Percentiles rank a stretch among this genome's conserved stretches.
Conservation (phyloP, 2,888 invertebrate species). For the Nomada flava region DNA sequence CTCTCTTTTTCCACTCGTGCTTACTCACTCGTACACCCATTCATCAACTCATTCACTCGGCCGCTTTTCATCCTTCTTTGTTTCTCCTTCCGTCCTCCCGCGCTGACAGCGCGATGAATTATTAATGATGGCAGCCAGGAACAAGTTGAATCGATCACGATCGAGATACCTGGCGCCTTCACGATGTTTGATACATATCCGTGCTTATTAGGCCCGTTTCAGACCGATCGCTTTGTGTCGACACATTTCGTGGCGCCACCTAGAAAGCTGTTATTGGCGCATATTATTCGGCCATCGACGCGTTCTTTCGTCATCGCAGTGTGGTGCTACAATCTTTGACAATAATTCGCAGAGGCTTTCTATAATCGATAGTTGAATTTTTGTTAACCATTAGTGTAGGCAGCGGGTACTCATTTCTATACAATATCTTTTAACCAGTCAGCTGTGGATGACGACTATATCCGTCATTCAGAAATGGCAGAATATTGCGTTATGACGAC, state of each 20-base stretch:
- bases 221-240: constrained; percentile 9
- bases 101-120: constrained; percentile 70
- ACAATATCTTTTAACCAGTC: too few relatives aligned
- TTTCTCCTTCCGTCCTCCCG: constrained; percentile 25
- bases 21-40: constrained; percentile 1
- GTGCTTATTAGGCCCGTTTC: constrained; percentile 57
- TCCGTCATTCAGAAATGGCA: too few relatives aligned
- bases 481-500: too few relatives aligned
- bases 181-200: constrained; percentile 63
- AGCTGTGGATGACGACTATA: too few relatives aligned
- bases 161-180: constrained; percentile 52
- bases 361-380: too few relatives aligned
- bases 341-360: too few relatives aligned
- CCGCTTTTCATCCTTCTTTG: constrained; percentile 25
- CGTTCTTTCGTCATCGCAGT: too few relatives aligned
- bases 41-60: constrained; percentile 18
- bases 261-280: too few relatives aligned
- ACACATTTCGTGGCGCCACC: background rate
- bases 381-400: too few relatives aligned
- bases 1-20: background rate
- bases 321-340: too few relatives aligned
- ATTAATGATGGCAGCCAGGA: constrained; percentile 73
- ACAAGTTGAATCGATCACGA: constrained; percentile 67
- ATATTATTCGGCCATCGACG: too few relatives aligned
- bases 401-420: too few relatives aligned